Conservation (phyloP, 2,888 invertebrate species). For the Drosophila pseudotakahashii region DNA sequence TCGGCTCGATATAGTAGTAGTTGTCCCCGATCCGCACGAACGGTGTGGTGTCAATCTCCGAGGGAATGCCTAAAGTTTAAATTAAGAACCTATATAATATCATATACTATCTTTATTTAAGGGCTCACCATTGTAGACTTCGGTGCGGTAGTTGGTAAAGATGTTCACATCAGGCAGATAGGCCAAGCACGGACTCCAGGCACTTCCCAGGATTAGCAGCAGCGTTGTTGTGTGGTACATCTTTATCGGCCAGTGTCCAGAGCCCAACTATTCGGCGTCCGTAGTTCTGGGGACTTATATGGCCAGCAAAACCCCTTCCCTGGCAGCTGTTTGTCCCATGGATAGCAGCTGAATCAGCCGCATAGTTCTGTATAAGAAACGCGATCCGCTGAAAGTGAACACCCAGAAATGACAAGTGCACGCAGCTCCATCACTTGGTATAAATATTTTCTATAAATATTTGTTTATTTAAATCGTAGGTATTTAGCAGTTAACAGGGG, state of each 20-base stretch:
- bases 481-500: not conserved
- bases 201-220: constrained; percentile 45
- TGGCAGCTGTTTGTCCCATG: not conserved
- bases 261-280: constrained; percentile 2
- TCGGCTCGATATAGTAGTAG: constrained; percentile 68
- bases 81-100: too few species aligned
- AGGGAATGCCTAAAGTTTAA: constrained; percentile 28
- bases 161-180: constrained; percentile 67
- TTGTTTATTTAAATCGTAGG: not conserved
- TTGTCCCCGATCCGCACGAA: constrained; percentile 68
- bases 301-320: not conserved
- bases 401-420: not conserved
- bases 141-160: constrained; percentile 67
- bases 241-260: not conserved
- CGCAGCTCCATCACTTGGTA: not conserved
- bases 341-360: constrained; percentile 15
- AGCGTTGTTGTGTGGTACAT: constrained; percentile 15
- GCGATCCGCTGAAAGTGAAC: not conserved
- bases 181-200: constrained; percentile 10
- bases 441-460: not conserved
- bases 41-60: constrained; percentile 69
- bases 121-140: constrained; percentile 62
- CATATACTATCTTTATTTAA: too few species aligned
- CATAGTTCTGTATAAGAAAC: not conserved
- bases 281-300: constrained; percentile 10